Base-by-base conservation (phyloP, 1,140 invertebrate species). In the Protaetia brevitarsis region DNA sequence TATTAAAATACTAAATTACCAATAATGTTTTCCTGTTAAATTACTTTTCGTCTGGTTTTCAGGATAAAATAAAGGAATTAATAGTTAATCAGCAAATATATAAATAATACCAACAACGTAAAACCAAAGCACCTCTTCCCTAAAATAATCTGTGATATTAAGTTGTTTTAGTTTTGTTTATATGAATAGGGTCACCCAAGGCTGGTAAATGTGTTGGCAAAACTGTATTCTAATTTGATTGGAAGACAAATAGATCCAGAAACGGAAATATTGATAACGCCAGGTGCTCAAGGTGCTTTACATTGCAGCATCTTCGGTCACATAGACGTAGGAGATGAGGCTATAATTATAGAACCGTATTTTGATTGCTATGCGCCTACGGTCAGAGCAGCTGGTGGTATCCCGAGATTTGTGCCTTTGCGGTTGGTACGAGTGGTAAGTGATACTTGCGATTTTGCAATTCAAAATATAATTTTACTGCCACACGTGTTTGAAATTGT, bases 301-400 rank as follows among this genome's bases (percentile, higher is more conserved):
- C 96, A 88, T 78, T 89, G 87, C 68, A 81, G 91, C 13, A 89
- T 99, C 64, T 66, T 68, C 37, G 95, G 95, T 21, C 87, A 94
- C 73, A 86, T 96, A 6, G 89, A 90, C 71, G 84, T 83, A 51
- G 94, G 92, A 1, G 90, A 92, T 27, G 95, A 99, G 79, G 95
- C 96, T 67, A 96, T 98, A 68, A 94, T 99, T 27, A 96, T 99
- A 66, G 97, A 99, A 78, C 97, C 97, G 3, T 98, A 92, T 79
- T 99, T 97, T 78, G 96, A 99, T 77, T 97, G 95, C 75, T 99
- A 99, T 78, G 91, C 91, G 63, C 94, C 95, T 1, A 96, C 98
- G 89, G 89, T 98, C 0, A 84, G 82, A 71, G 85, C 88, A 70
- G 93, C 93, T 29, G 94, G 93, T 2, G 97, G 94, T 8, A 84